Percentiles rank a stretch among this genome's conserved stretches.
These are phyloP conservation scores for Oryctolagus cuniculus DNA, from an alignment of 2,113 vertebrate species.

Conservation along the genomic window mOryCun1.1 NC_091447.1:19796501-19797000, in stretches of 20 bases:
- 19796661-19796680: not conserved
- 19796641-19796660: not conserved
- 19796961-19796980: conserved; percentile 35
- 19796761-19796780: not conserved
- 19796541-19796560: too few species aligned
- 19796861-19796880: not conserved
- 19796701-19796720: not conserved
- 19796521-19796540: too few species aligned
- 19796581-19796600: not conserved
- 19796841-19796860: too few species aligned
- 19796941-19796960: not conserved
- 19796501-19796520: too few species aligned
- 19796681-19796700: not conserved
- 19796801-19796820: too few species aligned
- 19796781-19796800: not conserved
- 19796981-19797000: not conserved
- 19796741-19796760: not conserved
- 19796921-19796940: not conserved
- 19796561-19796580: not conserved
- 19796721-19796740: not conserved
- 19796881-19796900: not conserved
- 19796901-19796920: not conserved
- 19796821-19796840: too few species aligned
- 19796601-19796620: not conserved
- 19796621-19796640: not conserved